These are phyloP conservation scores for Seladonia tumulorum DNA, from an alignment of 2,888 invertebrate species.

Conservation along the genomic window DNA sequence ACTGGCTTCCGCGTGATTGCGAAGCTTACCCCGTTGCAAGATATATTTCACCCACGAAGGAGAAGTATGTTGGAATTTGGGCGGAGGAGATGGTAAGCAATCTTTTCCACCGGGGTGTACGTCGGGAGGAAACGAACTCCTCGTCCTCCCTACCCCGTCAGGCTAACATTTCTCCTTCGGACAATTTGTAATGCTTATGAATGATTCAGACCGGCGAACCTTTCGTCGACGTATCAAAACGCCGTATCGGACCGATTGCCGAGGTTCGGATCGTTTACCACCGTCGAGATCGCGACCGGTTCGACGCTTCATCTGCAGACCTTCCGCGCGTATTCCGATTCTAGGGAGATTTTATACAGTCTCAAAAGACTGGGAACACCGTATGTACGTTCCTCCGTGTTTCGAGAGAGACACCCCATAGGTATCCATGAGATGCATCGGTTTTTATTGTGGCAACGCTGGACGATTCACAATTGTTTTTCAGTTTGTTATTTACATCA, in stretches of 20 bases:
- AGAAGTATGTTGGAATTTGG: slow-evolving; percentile 64
- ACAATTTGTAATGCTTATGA: slow-evolving; percentile 46
- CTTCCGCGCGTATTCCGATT: background rate
- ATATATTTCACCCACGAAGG: slow-evolving; percentile 73
- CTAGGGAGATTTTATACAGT: background rate
- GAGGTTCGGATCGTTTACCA: background rate
- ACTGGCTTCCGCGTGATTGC: slow-evolving; percentile 70
- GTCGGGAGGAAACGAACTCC: slow-evolving; percentile 53
- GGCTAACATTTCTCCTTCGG: slow-evolving; percentile 30
- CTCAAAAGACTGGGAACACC: no score
- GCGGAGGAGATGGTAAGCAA: slow-evolving; percentile 42
- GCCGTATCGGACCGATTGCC: slow-evolving; percentile 10
- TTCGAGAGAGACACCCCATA: no score
- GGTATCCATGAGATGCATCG: no score
- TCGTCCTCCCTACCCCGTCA: slow-evolving; percentile 5
- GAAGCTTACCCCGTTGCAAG: slow-evolving; percentile 61
- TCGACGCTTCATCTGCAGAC: background rate
- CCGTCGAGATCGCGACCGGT: background rate
- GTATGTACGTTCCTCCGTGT: no score
- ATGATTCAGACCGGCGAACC: slow-evolving; percentile 34
- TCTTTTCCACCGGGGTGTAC: slow-evolving; percentile 45
- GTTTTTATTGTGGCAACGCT: no score
- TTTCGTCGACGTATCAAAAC: slow-evolving; percentile 27
- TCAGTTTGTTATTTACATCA: no score
- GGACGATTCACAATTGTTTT: no score